Evolutionary conservation across 2,888 invertebrate species (phyloP).

Genomic region (Seira ritae): DNA sequence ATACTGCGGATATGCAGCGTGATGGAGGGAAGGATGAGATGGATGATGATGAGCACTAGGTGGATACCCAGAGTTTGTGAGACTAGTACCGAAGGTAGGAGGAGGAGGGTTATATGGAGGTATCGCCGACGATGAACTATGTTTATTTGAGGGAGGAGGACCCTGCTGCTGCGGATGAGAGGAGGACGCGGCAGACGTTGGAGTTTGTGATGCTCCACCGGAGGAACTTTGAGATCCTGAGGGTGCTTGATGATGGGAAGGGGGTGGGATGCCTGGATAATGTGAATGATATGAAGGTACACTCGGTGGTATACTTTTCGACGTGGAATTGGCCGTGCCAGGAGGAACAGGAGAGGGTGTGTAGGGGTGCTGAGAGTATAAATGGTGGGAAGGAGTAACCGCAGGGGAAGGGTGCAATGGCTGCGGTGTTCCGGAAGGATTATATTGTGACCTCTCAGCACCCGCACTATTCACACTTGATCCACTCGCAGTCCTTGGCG

Average conservation of each 20-base stretch:
- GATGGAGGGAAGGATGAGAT: constrained; percentile 43
- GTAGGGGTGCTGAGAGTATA: constrained; percentile 48
- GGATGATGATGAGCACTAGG: constrained; percentile 50
- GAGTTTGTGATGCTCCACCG: constrained; percentile 30
- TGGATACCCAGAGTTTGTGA: constrained; percentile 53
- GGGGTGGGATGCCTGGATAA: constrained; percentile 44
- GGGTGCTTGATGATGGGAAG: constrained; percentile 30
- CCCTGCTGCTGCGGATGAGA: constrained; percentile 28
- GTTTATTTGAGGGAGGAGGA: constrained; percentile 37
- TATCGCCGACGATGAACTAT: constrained; percentile 64
- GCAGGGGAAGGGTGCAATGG: constrained; percentile 42
- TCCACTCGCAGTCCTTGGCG: constrained; percentile 64
- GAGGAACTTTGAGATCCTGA: constrained; percentile 43
- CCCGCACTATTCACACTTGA: constrained; percentile 65
- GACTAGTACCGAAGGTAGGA: constrained; percentile 61
- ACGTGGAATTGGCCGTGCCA: constrained; percentile 12
- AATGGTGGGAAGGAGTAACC: constrained; percentile 47
- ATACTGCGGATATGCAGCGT: constrained; percentile 62
- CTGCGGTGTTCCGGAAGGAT: constrained; percentile 47
- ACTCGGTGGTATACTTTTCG: constrained; percentile 32
- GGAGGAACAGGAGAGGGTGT: constrained; percentile 44
- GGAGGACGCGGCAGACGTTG: constrained; percentile 54
- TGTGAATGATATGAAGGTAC: constrained; percentile 51
- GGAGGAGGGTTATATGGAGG: constrained; percentile 71
- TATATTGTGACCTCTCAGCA: constrained; percentile 38